These are phyloP conservation scores for Drosophila nebulosa DNA, from an alignment of 1,140 invertebrate species.

Conservation along the genomic window DNA sequence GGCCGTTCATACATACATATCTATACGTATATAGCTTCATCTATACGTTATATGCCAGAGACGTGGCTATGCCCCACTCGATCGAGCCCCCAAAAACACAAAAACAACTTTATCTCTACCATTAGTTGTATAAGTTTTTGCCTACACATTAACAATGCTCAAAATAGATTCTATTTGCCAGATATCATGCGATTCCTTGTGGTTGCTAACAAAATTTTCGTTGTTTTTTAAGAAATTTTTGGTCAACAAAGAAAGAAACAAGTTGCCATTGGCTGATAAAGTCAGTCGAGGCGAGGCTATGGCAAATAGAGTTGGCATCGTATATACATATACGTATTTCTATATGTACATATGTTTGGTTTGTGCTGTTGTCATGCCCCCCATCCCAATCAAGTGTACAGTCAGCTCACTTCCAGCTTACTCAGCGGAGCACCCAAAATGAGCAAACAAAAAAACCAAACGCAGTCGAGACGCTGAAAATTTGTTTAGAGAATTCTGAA, in stretches of 20 bases:
- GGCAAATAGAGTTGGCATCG: slow-evolving; percentile 41
- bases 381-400: slow-evolving; percentile 20
- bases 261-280: slow-evolving; percentile 33
- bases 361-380: slow-evolving; percentile 12
- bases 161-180: slow-evolving; percentile 35
- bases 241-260: slow-evolving; percentile 20
- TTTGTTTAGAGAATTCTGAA: neutral
- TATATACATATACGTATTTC: slow-evolving; percentile 1
- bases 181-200: slow-evolving; percentile 29
- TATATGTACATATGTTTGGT: neutral
- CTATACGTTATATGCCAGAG: slow-evolving; percentile 13
- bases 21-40: slow-evolving; percentile 5
- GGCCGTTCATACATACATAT: slow-evolving; percentile 23
- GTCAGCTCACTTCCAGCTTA: slow-evolving; percentile 27
- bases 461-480: neutral
- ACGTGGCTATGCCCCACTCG: slow-evolving; percentile 52
- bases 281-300: slow-evolving; percentile 15
- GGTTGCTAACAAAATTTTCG: slow-evolving; percentile 13
- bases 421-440: neutral
- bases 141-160: neutral
- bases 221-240: slow-evolving; percentile 35
- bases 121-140: slow-evolving; percentile 54
- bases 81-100: slow-evolving; percentile 69
- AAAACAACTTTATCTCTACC: slow-evolving; percentile 56
- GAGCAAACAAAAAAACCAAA: neutral